A percentile compares a stretch with the other conserved stretches of the same genome.
Evolutionary conservation across 30 jellyfish, hydroid and myxozoan genomes (phyloP).

Genomic region (Hydractinia echinata): DNA sequence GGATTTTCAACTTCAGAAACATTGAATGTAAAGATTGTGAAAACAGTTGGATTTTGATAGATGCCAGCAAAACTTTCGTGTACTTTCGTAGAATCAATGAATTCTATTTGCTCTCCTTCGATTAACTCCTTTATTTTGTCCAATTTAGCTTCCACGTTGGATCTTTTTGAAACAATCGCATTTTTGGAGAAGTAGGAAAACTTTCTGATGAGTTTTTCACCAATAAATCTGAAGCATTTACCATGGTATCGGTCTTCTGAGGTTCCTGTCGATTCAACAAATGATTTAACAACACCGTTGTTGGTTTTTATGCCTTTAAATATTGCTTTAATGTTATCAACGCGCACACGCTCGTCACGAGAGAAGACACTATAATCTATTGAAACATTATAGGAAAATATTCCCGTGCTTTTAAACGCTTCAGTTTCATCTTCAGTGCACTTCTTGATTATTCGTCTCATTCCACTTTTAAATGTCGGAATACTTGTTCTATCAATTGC

Average conservation of each 20-base stretch:
- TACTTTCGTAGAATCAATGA: neutral
- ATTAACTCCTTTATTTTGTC: neutral
- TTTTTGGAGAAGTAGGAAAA: conserved; percentile 24
- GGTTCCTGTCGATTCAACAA: conserved; percentile 25
- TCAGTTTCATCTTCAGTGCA: conserved; percentile 2
- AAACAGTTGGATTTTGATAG: conserved; percentile 20
- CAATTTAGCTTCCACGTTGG: neutral
- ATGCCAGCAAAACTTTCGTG: conserved; percentile 20
- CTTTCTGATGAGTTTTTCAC: conserved; percentile 20
- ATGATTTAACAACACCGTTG: conserved; percentile 20
- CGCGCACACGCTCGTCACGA: conserved; percentile 29
- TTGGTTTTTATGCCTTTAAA: conserved; percentile 21
- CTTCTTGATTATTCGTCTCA: neutral
- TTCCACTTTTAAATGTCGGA: too few species aligned
- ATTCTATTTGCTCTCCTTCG: neutral
- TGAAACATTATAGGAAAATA: conserved; percentile 12
- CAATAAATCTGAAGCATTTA: conserved; percentile 27
- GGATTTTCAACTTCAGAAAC: conserved; percentile 16
- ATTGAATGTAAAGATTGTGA: conserved; percentile 8
- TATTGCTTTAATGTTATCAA: conserved; percentile 23
- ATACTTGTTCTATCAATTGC: neutral
- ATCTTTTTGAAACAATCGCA: neutral
- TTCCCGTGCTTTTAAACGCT: neutral
- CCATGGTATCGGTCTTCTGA: conserved; percentile 36
- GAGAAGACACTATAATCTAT: neutral